Percentiles rank a stretch among this genome's conserved stretches.
Evolutionary conservation across 2,888 invertebrate genomes (phyloP).

Genomic region (Therioaphis trifolii): DNA sequence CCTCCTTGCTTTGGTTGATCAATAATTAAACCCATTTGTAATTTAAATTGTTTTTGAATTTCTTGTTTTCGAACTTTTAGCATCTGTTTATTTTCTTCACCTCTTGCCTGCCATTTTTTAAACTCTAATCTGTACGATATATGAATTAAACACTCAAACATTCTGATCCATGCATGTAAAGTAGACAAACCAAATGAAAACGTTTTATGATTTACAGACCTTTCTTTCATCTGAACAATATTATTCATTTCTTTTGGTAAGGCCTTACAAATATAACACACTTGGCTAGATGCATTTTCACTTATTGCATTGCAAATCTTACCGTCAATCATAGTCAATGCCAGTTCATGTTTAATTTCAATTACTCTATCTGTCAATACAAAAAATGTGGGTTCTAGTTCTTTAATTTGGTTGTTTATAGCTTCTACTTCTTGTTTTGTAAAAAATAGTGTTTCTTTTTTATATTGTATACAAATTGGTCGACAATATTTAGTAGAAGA

Average conservation of each 20-base stretch:
- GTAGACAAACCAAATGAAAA: no score
- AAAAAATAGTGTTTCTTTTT: not conserved
- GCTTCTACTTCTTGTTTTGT: not conserved
- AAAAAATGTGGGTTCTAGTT: not conserved
- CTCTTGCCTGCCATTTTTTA: not conserved
- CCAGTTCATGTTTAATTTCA: not conserved
- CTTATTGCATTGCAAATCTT: not conserved
- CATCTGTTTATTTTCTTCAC: not conserved
- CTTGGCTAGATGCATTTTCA: not conserved
- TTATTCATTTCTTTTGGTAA: not conserved
- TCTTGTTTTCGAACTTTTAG: not conserved
- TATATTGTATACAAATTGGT: not conserved
- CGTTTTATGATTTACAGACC: no score
- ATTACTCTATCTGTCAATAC: not conserved
- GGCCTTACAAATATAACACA: not conserved
- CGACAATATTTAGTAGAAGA: no score
- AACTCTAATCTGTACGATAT: not conserved
- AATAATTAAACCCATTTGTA: not conserved
- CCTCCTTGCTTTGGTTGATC: no score
- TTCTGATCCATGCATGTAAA: conserved; percentile 18
- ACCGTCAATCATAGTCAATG: not conserved
- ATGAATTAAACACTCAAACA: conserved; percentile 17
- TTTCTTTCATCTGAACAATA: no score
- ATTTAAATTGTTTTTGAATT: not conserved
- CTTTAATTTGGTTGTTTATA: not conserved